Base-by-base conservation (phyloP, 2,888 invertebrate genomes). In the Malacosoma neustria region DNA sequence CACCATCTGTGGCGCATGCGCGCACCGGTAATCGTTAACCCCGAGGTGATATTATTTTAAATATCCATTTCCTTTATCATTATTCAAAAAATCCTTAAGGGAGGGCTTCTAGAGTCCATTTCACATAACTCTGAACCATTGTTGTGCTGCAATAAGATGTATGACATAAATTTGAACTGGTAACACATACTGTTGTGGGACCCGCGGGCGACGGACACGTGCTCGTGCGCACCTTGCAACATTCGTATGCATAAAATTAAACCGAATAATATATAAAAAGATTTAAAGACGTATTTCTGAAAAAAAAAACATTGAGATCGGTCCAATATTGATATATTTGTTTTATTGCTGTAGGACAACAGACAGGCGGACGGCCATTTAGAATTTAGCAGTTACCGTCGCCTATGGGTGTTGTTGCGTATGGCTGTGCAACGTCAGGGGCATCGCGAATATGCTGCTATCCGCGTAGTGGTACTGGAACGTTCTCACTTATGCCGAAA, bases 11-110 rank as follows among this genome's bases (percentile, higher is more conserved):
- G 74, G 75, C 70, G 76, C 79, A 77, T 72, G 80, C 77, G 81
- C 80, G 66, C 82, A 66, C 79, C 75, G 77, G 82, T 80, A 80
- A 85, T 84, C 85, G 84, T 85, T 85, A 84, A 84, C 85, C 85
- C 84, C 65, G 84, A 77, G 85, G 85, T 85, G 85, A 84, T 85
- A 85, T 84, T 81, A 82, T 84, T 84, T 82, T 80, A 70, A 82
- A 84, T 81, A 80, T 79, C 68, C 75, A 80, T 79, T 85, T 74
- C 73, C 72, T 76, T 74, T 72, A 68, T 71, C 65, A 72, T 76
- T 76, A 75, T 72, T 75, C 77, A 79, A 76, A 63, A 73, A 80
- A 57, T 61, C 74, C 67, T 77, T 76, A 74, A 60, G 60, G 48
- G 49, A 51, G 56, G 53, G 71, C 3, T 57, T 62, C 55, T 74